Evolutionary conservation across 1,140 invertebrate genomes (phyloP), one percentile per base, ranked within the genome.

Genomic region (Trichoplusia ni): DNA sequence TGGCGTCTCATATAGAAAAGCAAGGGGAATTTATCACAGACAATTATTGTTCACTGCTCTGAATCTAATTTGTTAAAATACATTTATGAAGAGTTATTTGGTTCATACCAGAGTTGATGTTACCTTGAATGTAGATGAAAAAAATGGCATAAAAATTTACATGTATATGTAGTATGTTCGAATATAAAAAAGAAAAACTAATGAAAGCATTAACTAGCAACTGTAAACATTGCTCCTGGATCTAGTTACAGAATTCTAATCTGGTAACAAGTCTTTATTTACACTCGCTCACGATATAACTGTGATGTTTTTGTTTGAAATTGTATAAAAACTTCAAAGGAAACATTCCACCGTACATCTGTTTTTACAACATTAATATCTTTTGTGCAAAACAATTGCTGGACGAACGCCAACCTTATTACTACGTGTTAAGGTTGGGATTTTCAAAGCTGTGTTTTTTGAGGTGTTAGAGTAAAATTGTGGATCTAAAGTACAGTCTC

Each of bases 281-380:
- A n/a, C n/a, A n/a, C n/a, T n/a, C 35, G 21, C 38, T 54, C 51
- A 54, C 21, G 27, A 54, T 25, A 37, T 31, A 37, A 8, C 40
- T 54, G 14, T 35, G 16, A 54, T 61, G 25, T 61, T 61, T 49
- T 61, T 21, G 6, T 35, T 51, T 49, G 44, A 49, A 61, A 61
- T 61, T 61, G 44, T 53, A 53, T 37, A 53, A 53, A 53, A 38
- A 29, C 54, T 44, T 58, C 54, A 58, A 58, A 58, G 38, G 25
- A 16, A n/a, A 40, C 38, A 58, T 58, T 58, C 37, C 53, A 1
- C 14, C 37, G 42, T 58, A 40, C 51, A 40, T 40, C 51, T 56
- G 11, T 51, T 33, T 37, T 40, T 37, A 37, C 35, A 56, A 49
- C 27, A 5, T 29, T 49, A 49, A 42, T 8, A 18, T 6, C n/a